These are phyloP conservation scores for Chalcis sispes DNA, from an alignment of 2,888 invertebrate genomes.

Conservation along the genomic window DNA sequence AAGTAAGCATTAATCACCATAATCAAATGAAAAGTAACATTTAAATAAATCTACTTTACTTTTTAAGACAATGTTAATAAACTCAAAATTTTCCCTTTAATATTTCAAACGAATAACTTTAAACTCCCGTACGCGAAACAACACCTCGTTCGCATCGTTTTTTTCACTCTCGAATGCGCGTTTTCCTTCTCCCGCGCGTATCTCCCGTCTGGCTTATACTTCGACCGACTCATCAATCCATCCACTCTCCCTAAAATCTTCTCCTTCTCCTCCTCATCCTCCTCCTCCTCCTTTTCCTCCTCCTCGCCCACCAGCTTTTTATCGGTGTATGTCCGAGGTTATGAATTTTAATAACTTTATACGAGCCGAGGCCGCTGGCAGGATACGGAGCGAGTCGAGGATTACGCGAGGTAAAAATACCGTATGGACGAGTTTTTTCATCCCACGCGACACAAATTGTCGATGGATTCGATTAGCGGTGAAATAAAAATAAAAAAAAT, in stretches of 20 bases:
- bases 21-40: too few relatives aligned
- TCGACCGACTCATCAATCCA: neutral
- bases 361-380: slow-evolving; percentile 56
- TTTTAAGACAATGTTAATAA: too few relatives aligned
- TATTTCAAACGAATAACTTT: too few relatives aligned
- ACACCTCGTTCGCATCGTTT: too few relatives aligned
- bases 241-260: neutral
- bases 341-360: slow-evolving; percentile 76
- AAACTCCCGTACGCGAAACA: too few relatives aligned
- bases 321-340: slow-evolving; percentile 75
- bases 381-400: slow-evolving; percentile 54
- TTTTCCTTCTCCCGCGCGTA: neutral
- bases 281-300: slow-evolving; percentile 73
- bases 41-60: too few relatives aligned
- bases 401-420: slow-evolving; percentile 67
- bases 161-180: too few relatives aligned
- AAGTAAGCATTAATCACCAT: too few relatives aligned
- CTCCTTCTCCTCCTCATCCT: neutral
- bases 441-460: slow-evolving; percentile 74
- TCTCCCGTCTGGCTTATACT: neutral
- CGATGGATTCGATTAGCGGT: slow-evolving; percentile 75
- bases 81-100: too few relatives aligned
- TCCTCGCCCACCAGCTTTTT: slow-evolving; percentile 35
- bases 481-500: slow-evolving; percentile 13
- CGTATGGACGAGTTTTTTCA: slow-evolving; percentile 71